Evolutionary conservation across 2,797 vertebrate species (phyloP).

Genomic region (Miichthys miiuy): DNA sequence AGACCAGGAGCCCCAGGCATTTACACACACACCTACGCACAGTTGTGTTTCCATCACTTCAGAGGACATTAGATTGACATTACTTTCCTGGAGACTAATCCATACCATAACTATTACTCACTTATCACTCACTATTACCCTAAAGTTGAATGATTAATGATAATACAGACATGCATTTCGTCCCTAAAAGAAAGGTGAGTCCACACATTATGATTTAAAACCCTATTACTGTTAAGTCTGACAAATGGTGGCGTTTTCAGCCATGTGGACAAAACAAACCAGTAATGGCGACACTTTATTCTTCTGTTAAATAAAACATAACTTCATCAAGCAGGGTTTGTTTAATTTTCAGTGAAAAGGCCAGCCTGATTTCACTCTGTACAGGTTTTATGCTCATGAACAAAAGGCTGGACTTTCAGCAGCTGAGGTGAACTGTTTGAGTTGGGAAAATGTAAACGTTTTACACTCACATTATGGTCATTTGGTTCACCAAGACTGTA

Average conservation of each 20-base stretch:
- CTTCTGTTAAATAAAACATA: neutral
- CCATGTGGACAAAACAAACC: neutral
- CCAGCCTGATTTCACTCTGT: neutral
- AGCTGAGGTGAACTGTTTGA: neutral
- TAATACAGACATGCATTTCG: no score
- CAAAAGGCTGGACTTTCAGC: neutral
- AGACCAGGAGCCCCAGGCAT: conserved; percentile 11
- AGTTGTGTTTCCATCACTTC: neutral
- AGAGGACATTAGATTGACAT: neutral
- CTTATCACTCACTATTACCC: no score
- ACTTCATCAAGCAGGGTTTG: neutral
- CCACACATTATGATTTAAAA: no score
- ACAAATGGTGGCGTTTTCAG: neutral
- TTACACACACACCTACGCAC: conserved; percentile 3
- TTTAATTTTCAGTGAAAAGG: neutral
- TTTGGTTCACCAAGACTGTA: conserved; percentile 17
- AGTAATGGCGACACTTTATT: neutral
- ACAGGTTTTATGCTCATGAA: neutral
- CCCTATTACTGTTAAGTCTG: no score
- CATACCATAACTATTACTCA: no score
- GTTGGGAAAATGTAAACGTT: conserved; percentile 3
- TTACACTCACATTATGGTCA: conserved; percentile 2
- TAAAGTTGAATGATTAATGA: no score
- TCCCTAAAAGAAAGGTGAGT: no score
- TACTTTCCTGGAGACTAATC: neutral